Percentiles rank a stretch among this genome's conserved stretches.
These are phyloP conservation scores for Nymphalis c-album DNA, from an alignment of 2,888 invertebrate genomes.

Conservation along the genomic window DNA sequence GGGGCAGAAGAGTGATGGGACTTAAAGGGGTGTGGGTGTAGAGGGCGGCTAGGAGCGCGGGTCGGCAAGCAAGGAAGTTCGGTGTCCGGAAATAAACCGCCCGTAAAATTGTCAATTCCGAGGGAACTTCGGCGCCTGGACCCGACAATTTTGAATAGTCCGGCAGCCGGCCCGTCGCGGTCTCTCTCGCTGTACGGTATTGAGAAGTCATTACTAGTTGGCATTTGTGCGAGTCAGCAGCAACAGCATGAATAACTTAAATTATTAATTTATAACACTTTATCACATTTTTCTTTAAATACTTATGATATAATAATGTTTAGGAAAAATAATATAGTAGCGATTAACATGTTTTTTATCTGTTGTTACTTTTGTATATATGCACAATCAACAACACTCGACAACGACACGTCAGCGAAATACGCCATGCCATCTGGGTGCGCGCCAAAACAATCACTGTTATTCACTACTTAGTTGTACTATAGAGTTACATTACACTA, in stretches of 20 bases:
- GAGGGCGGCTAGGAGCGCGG: conserved; percentile 53
- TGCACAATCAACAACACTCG: conserved; percentile 18
- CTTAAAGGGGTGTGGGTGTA: conserved; percentile 58
- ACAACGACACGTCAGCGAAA: conserved; percentile 64
- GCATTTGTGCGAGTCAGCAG: not conserved
- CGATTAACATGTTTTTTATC: not conserved
- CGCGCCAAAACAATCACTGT: conserved; percentile 78
- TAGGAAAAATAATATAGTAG: too few relatives aligned
- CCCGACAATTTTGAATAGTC: conserved; percentile 66
- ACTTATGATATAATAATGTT: too few relatives aligned
- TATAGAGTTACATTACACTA: conserved; percentile 35
- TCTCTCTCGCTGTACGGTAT: conserved; percentile 42
- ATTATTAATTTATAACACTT: too few relatives aligned
- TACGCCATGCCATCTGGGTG: conserved; percentile 72
- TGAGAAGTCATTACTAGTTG: conserved; percentile 36
- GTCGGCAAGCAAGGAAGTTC: conserved; percentile 73
- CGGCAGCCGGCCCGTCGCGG: conserved; percentile 41
- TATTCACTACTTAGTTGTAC: conserved; percentile 71
- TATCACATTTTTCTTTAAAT: too few relatives aligned
- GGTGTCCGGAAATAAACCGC: conserved; percentile 84
- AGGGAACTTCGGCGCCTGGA: conserved; percentile 66
- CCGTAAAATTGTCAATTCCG: conserved; percentile 87
- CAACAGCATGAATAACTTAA: too few relatives aligned
- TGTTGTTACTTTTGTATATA: not conserved
- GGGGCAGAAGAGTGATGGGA: conserved; percentile 33